Percentiles rank a stretch among this genome's conserved stretches.
Evolutionary conservation across 1,140 invertebrate genomes (phyloP).

Genomic region (Mycetomoellerius zeteki): DNA sequence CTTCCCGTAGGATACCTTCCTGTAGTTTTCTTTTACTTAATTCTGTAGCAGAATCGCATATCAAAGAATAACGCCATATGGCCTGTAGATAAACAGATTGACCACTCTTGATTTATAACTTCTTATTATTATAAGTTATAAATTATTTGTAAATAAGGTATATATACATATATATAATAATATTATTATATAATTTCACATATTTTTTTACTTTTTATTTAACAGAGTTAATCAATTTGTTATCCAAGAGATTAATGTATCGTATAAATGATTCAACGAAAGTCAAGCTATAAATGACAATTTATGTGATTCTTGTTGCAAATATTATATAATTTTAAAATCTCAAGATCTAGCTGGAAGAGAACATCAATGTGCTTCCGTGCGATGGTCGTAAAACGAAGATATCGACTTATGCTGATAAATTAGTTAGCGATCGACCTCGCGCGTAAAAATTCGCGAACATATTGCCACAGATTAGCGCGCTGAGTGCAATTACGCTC

Average conservation of each 20-base stretch:
- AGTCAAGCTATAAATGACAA: not conserved
- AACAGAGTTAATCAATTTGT: not conserved
- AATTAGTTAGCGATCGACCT: conserved; percentile 33
- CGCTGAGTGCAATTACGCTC: conserved; percentile 26
- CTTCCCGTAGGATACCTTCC: too few species aligned
- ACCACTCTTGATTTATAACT: too few species aligned
- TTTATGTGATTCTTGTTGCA: not conserved
- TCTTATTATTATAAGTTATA: too few species aligned
- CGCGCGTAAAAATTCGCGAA: conserved; percentile 21
- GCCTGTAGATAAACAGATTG: too few species aligned
- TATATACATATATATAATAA: too few species aligned
- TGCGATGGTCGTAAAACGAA: not conserved
- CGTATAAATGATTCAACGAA: not conserved
- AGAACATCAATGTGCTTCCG: not conserved
- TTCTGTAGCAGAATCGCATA: too few species aligned
- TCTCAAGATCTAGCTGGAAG: not conserved
- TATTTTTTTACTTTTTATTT: not conserved
- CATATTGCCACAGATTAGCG: conserved; percentile 11
- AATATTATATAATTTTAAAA: not conserved
- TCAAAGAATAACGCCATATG: too few species aligned
- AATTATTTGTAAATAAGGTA: too few species aligned
- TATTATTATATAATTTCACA: not conserved
- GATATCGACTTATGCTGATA: not conserved
- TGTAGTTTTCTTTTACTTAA: too few species aligned
- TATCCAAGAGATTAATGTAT: not conserved